Conservation (phyloP, 2,888 invertebrate genomes). For the Scaptomyza caliginosa region DNA sequence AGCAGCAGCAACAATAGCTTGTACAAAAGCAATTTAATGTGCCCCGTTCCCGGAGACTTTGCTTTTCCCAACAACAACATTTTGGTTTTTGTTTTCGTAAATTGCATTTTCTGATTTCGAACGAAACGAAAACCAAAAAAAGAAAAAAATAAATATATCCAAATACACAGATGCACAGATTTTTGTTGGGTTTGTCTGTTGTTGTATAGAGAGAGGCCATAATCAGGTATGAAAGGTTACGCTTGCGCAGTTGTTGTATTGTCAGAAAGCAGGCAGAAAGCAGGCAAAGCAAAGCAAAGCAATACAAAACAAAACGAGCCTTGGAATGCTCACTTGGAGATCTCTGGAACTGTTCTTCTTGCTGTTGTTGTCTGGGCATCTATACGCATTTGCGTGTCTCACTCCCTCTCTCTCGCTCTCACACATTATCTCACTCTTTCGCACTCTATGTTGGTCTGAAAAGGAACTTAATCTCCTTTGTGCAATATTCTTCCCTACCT, state of each 20-base stretch:
- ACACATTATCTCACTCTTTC: not conserved
- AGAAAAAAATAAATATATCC: slow-evolving; percentile 16
- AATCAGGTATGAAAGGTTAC: slow-evolving; percentile 79
- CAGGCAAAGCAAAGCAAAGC: slow-evolving; percentile 2
- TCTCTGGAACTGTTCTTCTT: slow-evolving; percentile 31
- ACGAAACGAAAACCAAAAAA: slow-evolving; percentile 52
- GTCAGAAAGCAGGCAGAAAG: slow-evolving; percentile 15
- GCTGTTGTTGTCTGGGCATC: slow-evolving; percentile 15
- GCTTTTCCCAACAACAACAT: slow-evolving; percentile 40
- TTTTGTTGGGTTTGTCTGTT: not conserved
- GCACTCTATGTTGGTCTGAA: slow-evolving; percentile 13
- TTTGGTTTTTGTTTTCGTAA: slow-evolving; percentile 66
- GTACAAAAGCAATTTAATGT: slow-evolving; percentile 56
- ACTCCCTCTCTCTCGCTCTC: not conserved
- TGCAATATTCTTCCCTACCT: slow-evolving; percentile 57
- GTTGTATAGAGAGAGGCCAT: slow-evolving; percentile 39
- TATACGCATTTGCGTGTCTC: slow-evolving; percentile 65
- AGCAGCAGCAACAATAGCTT: slow-evolving; percentile 8
- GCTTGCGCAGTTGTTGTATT: slow-evolving; percentile 72
- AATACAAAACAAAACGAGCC: slow-evolving; percentile 22
- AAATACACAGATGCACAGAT: slow-evolving; percentile 11
- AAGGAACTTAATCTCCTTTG: slow-evolving; percentile 81
- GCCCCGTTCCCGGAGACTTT: slow-evolving; percentile 32
- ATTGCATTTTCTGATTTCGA: slow-evolving; percentile 79
- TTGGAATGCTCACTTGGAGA: slow-evolving; percentile 71